A percentile compares a stretch with the other conserved stretches of the same genome.
These are phyloP conservation scores for Scartelaos histophorus DNA, from an alignment of 2,113 vertebrate species.

Conservation along the genomic window DNA sequence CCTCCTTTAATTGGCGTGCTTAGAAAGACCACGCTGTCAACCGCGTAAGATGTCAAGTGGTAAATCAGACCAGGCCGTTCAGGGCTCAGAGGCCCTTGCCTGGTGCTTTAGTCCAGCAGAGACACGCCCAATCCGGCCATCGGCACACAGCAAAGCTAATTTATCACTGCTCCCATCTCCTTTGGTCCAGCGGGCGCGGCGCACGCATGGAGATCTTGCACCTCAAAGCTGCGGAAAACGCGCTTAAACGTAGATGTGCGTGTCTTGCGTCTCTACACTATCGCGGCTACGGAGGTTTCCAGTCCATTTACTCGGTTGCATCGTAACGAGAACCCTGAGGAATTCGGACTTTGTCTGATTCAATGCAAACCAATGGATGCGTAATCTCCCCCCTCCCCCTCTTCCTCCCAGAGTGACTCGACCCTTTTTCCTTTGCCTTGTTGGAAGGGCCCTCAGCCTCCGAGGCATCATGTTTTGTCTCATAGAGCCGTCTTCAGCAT, in stretches of 20 bases:
- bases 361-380: slow-evolving; percentile 76
- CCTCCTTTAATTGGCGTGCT: slow-evolving; percentile 29
- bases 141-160: slow-evolving; percentile 57
- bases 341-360: slow-evolving; percentile 76
- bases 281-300: slow-evolving; percentile 61
- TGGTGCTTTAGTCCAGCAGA: slow-evolving; percentile 59
- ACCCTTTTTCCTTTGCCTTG: slow-evolving; percentile 71
- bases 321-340: slow-evolving; percentile 73
- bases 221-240: slow-evolving; percentile 34
- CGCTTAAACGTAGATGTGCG: slow-evolving; percentile 58
- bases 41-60: slow-evolving; percentile 39
- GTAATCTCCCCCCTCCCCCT: slow-evolving; percentile 60
- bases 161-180: slow-evolving; percentile 45
- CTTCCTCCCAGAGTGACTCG: slow-evolving; percentile 75
- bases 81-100: slow-evolving; percentile 58
- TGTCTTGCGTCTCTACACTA: slow-evolving; percentile 39
- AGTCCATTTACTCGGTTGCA: slow-evolving; percentile 67
- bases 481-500: slow-evolving; percentile 71
- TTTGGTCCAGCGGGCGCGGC: slow-evolving; percentile 30
- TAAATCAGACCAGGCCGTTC: slow-evolving; percentile 44
- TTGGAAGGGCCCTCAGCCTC: slow-evolving; percentile 76
- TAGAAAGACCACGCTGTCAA: slow-evolving; percentile 24
- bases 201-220: slow-evolving; percentile 56
- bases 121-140: slow-evolving; percentile 77
- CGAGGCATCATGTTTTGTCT: slow-evolving; percentile 81